Conservation (phyloP, 2,888 invertebrate genomes). For the Amphipoea oculea region DNA sequence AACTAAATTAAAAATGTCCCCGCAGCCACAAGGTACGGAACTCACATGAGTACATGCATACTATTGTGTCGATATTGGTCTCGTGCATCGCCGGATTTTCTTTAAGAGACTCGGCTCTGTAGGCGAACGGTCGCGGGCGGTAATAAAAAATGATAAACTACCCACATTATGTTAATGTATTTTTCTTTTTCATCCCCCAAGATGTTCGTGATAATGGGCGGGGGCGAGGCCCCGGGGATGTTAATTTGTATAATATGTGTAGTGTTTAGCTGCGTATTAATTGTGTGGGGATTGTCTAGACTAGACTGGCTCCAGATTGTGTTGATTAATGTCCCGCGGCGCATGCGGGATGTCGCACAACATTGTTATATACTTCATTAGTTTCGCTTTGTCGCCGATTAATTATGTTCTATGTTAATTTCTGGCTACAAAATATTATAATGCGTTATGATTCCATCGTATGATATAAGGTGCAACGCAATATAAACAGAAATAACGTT, state of each 20-base stretch:
- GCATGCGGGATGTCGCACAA: constrained; percentile 13
- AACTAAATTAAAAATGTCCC: constrained; percentile 40
- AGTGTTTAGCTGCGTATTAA: constrained; percentile 53
- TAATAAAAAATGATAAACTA: constrained; percentile 66
- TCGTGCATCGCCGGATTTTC: constrained; percentile 44
- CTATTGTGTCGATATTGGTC: constrained; percentile 18
- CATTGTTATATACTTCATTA: constrained; percentile 36
- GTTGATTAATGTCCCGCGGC: constrained; percentile 51
- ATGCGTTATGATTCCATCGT: background rate
- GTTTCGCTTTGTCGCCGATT: background rate
- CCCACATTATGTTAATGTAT: constrained; percentile 61
- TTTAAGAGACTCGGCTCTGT: constrained; percentile 46
- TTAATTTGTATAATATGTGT: constrained; percentile 59
- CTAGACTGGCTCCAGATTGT: constrained; percentile 50
- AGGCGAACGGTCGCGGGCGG: constrained; percentile 45
- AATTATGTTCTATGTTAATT: constrained; percentile 4
- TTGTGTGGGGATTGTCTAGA: constrained; percentile 55
- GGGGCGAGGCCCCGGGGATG: constrained; percentile 15
- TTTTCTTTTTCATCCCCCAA: constrained; percentile 62
- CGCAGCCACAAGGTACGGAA: constrained; percentile 24
- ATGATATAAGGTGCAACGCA: background rate
- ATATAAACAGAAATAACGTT: background rate
- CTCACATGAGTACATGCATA: constrained; percentile 16
- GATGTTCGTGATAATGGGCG: constrained; percentile 56
- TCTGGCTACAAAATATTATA: background rate